Conservation (phyloP, 2,113 vertebrate genomes). For the Eolophus roseicapilla region DNA sequence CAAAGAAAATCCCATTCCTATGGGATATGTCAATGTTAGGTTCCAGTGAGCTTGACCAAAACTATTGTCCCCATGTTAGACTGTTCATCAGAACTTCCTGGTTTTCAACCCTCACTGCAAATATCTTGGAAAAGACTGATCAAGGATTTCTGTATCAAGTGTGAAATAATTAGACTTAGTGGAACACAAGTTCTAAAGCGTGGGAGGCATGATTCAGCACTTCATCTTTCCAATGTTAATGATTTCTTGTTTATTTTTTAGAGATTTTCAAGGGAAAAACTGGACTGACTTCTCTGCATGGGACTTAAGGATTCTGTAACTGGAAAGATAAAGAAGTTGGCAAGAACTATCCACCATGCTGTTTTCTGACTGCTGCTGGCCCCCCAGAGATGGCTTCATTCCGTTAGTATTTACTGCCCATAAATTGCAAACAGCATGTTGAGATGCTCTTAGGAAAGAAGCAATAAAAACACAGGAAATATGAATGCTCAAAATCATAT, state of each 20-base stretch:
- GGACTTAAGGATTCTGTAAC: neutral
- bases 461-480: neutral
- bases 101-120: rapidly evolving
- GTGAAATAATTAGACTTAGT: constrained; percentile 22
- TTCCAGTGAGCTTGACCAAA: constrained; percentile 1
- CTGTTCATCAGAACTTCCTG: neutral
- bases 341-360: neutral
- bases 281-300: neutral
- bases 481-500: neutral
- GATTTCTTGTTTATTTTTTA: neutral
- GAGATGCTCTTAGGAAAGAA: neutral
- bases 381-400: neutral
- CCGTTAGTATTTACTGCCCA: neutral
- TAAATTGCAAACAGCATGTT: neutral
- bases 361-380: constrained; percentile 9
- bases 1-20: neutral
- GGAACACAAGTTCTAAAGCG: constrained; percentile 5
- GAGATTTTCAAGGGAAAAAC: constrained; percentile 10
- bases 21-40: neutral
- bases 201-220: constrained; percentile 44
- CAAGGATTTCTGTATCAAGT: neutral
- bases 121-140: neutral
- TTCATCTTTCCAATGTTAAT: neutral
- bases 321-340: constrained; percentile 24
- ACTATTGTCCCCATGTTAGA: neutral